Conservation (phyloP, 2,113 vertebrate species). For the Talpa occidentalis region DNA sequence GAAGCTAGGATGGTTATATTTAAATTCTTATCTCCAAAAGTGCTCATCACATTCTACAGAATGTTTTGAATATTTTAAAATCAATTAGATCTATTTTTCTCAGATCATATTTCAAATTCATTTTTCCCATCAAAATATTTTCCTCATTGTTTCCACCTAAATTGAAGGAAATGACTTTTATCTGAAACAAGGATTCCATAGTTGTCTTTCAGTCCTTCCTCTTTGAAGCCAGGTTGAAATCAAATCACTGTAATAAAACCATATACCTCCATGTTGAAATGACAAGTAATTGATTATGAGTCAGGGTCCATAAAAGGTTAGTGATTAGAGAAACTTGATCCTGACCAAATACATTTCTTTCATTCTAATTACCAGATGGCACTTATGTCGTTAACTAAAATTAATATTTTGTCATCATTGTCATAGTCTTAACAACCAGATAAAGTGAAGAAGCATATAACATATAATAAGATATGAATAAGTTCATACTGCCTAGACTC, state of each 20-base stretch:
- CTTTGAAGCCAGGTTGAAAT: conserved; percentile 23
- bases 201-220: neutral
- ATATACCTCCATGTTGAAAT: neutral
- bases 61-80: conserved; percentile 18
- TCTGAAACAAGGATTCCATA: neutral
- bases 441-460: neutral
- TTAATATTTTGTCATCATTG: neutral
- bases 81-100: conserved; percentile 11
- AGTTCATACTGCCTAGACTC: neutral
- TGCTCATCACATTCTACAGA: neutral
- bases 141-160: neutral
- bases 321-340: conserved; percentile 12
- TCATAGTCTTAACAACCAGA: neutral
- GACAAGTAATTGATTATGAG: conserved; percentile 32
- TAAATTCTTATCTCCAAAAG: conserved; percentile 27
- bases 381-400: neutral
- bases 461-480: neutral
- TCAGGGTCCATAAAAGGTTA: conserved; percentile 16
- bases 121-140: conserved; percentile 40
- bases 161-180: neutral
- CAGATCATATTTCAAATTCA: conserved; percentile 23
- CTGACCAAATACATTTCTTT: neutral
- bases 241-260: neutral
- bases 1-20: neutral
- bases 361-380: neutral